Conservation (phyloP, 1,140 invertebrate genomes). For the Drosophila albomicans region DNA sequence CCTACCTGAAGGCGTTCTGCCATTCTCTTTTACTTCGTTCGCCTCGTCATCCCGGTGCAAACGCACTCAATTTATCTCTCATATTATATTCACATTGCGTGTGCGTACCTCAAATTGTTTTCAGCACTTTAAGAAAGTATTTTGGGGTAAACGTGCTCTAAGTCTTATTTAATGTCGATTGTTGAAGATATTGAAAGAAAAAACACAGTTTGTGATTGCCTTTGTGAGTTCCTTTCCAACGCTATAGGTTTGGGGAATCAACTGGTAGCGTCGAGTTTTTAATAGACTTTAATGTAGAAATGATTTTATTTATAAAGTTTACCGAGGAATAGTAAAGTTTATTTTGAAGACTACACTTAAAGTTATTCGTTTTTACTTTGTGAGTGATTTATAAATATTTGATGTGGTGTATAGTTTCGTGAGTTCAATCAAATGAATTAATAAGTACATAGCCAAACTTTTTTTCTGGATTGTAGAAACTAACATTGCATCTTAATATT, state of each 20-base stretch:
- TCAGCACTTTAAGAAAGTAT: conserved; percentile 40
- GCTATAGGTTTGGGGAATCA: neutral
- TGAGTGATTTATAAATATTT: neutral
- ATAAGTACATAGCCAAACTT: too few relatives aligned
- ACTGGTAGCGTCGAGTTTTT: neutral
- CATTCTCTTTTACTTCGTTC: conserved; percentile 2
- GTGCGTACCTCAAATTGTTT: conserved; percentile 64
- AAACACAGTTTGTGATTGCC: neutral
- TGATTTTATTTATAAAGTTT: conserved; percentile 4
- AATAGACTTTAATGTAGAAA: neutral
- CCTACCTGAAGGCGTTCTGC: conserved; percentile 37
- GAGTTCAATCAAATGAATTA: too few relatives aligned
- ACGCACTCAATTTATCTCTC: conserved; percentile 66
- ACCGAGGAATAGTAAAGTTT: neutral
- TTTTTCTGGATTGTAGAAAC: too few relatives aligned
- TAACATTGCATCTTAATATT: too few relatives aligned
- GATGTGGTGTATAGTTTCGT: too few relatives aligned
- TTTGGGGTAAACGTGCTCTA: conserved; percentile 11
- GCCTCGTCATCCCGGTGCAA: conserved; percentile 38
- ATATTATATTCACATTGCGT: conserved; percentile 74
- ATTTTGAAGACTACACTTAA: neutral
- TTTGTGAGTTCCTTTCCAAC: neutral
- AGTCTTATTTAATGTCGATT: conserved; percentile 47
- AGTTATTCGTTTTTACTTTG: neutral
- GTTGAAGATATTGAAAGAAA: conserved; percentile 5